Conservation (phyloP, 2,888 invertebrate genomes). For the Pardosa pseudoannulata region DNA sequence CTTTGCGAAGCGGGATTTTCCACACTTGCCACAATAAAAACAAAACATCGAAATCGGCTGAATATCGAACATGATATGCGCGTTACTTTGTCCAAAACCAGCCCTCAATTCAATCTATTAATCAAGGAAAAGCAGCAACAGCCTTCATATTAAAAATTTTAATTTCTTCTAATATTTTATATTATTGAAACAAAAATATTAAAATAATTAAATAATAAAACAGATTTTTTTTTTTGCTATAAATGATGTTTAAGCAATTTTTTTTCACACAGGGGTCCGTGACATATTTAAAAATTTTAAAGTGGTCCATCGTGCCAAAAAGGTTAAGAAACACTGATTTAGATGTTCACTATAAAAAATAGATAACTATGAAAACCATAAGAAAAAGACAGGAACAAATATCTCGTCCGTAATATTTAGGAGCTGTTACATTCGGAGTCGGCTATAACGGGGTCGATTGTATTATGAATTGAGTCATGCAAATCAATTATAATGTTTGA, state of each 20-base stretch:
- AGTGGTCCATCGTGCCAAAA: too few relatives aligned
- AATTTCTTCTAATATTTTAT: conserved; percentile 42
- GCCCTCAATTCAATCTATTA: conserved; percentile 34
- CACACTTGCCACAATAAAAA: conserved; percentile 23
- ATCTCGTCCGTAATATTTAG: too few relatives aligned
- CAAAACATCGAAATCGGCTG: conserved; percentile 42
- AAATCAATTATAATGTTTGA: too few relatives aligned
- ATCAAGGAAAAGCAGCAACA: conserved; percentile 37
- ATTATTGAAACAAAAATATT: conserved; percentile 42
- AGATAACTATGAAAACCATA: too few relatives aligned
- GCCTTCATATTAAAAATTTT: conserved; percentile 46
- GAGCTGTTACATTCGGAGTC: too few relatives aligned
- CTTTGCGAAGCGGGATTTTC: conserved; percentile 51
- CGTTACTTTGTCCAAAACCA: conserved; percentile 43
- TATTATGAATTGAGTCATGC: too few relatives aligned
- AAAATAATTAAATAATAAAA: conserved; percentile 39
- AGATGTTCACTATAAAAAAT: too few relatives aligned
- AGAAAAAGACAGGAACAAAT: too few relatives aligned
- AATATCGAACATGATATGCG: conserved; percentile 40
- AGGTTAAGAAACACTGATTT: too few relatives aligned
- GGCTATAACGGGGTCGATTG: too few relatives aligned
- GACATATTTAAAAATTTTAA: conserved; percentile 57
- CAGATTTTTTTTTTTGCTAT: conserved; percentile 46
- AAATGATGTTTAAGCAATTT: conserved; percentile 48
- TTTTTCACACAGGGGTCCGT: conserved; percentile 54